Evolutionary conservation across 2,113 vertebrate genomes (phyloP), one percentile per base, ranked within the genome.

Genomic region (Campylomormyrus tamandua): DNA sequence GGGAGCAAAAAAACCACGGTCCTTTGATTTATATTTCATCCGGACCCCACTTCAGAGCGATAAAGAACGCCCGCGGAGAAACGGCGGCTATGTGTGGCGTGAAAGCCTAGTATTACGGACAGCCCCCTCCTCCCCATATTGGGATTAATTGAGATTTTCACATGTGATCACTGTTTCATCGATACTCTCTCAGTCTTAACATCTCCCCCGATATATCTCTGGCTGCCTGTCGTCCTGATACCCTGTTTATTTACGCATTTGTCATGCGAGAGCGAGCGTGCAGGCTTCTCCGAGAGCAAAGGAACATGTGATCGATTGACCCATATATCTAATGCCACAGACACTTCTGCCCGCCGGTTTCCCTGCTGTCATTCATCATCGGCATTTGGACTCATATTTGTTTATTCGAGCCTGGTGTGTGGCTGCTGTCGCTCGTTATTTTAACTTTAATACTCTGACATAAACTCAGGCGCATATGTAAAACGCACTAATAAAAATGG

Each of bases 1-100:
- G 15, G 42, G 6, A 80, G 74, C 74, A 80, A 19, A 24, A 84
- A 46, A 84, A 48, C 83, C 83, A 3, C 19, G 7, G 83, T 27
- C 45, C 45, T 84, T 84, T 84, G 35, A 84, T 84, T 48, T 24
- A 84, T 84, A 84, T 84, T 84, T 48, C 83, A 84, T 48, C 45
- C 45, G 7, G 7, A 9, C 45, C 21, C 19, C 15, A 48, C 80
- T 83, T 45, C 35, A 31, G 70, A 39, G 70, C 35, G 74, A 80
- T 80, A 80, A 39, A 80, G 6, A 42, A 35, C 5, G 2, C 74
- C 27, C 0, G 3, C 6, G 74, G 35, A 80, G 31, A 39, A 80
- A 19, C 17, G 1, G 5, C n/a, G 74, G 74, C 15, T 7, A 39
- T 8, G 6, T 17, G 31, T 80, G 35, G 15, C 15, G 3, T 42